Evolutionary conservation across 2,888 invertebrate species (phyloP).

Genomic region (Dicranocentrus wangi): DNA sequence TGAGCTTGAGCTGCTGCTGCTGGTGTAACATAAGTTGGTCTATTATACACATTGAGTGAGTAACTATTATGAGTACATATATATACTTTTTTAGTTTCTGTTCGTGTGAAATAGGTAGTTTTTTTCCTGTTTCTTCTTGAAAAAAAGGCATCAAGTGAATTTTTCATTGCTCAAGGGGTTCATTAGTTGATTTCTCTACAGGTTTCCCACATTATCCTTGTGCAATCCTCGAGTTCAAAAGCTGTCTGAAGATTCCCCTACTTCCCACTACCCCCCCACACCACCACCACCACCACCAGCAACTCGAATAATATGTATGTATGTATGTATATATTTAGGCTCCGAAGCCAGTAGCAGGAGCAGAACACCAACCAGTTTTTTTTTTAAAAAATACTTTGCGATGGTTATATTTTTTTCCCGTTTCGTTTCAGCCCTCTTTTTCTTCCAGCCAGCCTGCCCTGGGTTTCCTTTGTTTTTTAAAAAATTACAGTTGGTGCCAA

Average conservation of each 20-base stretch:
- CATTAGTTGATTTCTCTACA: conserved; percentile 73
- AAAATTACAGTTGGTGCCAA: conserved; percentile 51
- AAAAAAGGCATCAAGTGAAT: conserved; percentile 71
- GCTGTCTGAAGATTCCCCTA: conserved; percentile 62
- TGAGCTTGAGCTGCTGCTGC: too few species aligned
- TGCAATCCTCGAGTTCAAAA: conserved; percentile 60
- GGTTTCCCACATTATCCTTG: conserved; percentile 70
- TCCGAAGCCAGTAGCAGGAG: too few species aligned
- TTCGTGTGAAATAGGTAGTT: conserved; percentile 61
- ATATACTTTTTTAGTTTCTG: conserved; percentile 41
- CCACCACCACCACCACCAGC: too few species aligned
- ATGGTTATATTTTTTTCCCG: conserved; percentile 14
- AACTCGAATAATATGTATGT: conserved; percentile 45
- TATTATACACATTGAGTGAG: conserved; percentile 60
- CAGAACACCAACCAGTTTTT: too few species aligned
- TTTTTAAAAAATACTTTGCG: too few species aligned
- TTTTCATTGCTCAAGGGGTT: conserved; percentile 73
- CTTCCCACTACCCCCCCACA: too few species aligned
- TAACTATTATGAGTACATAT: conserved; percentile 48
- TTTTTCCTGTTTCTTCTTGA: conserved; percentile 59
- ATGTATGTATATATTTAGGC: conserved; percentile 15
- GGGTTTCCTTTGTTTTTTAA: conserved; percentile 39
- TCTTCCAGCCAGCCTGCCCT: neutral
- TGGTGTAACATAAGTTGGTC: conserved; percentile 40
- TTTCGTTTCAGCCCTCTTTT: conserved; percentile 7